These are phyloP conservation scores for human DNA, from an alignment of 2,113 vertebrate genomes.

Conservation along the genomic window GRCh38 chr3:148288501-148289000, in stretches of 20 bases:
- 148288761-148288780: background rate
- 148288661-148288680: background rate
- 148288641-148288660: slow-evolving; percentile 20
- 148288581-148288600: slow-evolving; percentile 13
- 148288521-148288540: background rate
- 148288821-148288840: slow-evolving; percentile 45
- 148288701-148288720: background rate
- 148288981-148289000: background rate
- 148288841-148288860: slow-evolving; percentile 40
- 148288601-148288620: background rate
- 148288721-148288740: background rate
- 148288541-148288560: slow-evolving; percentile 16
- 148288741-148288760: background rate
- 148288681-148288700: background rate
- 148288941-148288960: slow-evolving; percentile 39
- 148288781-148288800: background rate
- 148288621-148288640: slow-evolving; percentile 47
- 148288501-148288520: background rate
- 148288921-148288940: slow-evolving; percentile 73
- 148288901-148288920: slow-evolving; percentile 79
- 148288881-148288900: slow-evolving; percentile 80
- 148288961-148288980: slow-evolving; percentile 61
- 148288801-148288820: slow-evolving; percentile 64
- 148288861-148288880: slow-evolving; percentile 60
- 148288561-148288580: background rate